A percentile compares a stretch with the other conserved stretches of the same genome.
These are phyloP conservation scores for Cochlearius cochlearius DNA, from an alignment of 2,113 vertebrate genomes.

Conservation along the genomic window DNA sequence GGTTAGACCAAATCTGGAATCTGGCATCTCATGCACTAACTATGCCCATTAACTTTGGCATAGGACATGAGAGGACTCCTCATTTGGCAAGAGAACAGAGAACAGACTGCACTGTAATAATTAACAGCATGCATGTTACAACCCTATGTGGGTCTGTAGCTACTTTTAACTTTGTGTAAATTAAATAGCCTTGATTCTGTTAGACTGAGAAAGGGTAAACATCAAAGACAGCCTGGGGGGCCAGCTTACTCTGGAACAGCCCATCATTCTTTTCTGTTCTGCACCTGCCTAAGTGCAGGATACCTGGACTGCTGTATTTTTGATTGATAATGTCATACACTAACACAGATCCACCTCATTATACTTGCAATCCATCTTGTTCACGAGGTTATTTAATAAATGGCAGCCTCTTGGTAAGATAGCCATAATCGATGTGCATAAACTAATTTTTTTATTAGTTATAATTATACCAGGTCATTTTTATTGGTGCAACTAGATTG, in stretches of 20 bases:
- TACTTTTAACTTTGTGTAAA: neutral
- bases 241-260: neutral
- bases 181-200: neutral
- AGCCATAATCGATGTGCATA: constrained; percentile 40
- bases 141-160: neutral
- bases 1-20: neutral
- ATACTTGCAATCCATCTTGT: constrained; percentile 25
- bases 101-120: neutral
- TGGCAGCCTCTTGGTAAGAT: neutral
- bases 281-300: neutral
- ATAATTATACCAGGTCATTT: constrained; percentile 44
- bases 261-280: neutral
- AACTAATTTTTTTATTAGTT: constrained; percentile 56
- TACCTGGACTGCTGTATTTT: neutral
- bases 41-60: neutral
- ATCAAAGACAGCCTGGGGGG: neutral
- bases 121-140: neutral
- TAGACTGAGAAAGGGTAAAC: neutral
- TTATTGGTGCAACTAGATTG: constrained; percentile 12
- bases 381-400: constrained; percentile 26
- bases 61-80: neutral
- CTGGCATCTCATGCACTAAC: neutral
- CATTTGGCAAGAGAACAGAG: neutral
- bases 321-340: constrained; percentile 22
- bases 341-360: constrained; percentile 29